Conservation (phyloP, 2,888 invertebrate genomes). For the Mamestra brassicae region DNA sequence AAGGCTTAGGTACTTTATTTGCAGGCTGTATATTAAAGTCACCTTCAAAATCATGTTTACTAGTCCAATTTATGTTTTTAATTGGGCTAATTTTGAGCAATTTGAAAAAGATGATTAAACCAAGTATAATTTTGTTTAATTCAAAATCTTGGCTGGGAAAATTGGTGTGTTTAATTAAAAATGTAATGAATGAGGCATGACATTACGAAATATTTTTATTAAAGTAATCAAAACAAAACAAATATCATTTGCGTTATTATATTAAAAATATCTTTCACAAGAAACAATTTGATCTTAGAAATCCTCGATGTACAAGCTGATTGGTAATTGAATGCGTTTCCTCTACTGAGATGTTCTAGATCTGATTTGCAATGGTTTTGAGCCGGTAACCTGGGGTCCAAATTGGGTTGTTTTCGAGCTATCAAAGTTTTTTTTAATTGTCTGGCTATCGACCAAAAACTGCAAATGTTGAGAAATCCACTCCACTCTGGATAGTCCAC, state of each 20-base stretch:
- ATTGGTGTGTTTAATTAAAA: slow-evolving; percentile 1
- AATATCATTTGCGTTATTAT: slow-evolving; percentile 8
- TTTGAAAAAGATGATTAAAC: not conserved
- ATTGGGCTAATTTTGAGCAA: slow-evolving; percentile 12
- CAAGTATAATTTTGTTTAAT: not conserved
- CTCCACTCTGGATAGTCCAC: too few species aligned
- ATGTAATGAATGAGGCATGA: too few species aligned
- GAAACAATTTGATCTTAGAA: not conserved
- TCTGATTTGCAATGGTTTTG: too few species aligned
- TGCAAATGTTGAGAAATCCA: too few species aligned
- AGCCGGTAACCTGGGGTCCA: too few species aligned
- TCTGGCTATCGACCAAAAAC: too few species aligned
- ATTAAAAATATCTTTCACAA: slow-evolving; percentile 3
- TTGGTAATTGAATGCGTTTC: too few species aligned
- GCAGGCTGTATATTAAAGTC: slow-evolving; percentile 6
- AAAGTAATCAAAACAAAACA: not conserved
- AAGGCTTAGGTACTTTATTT: slow-evolving; percentile 20
- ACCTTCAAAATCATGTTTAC: slow-evolving; percentile 16
- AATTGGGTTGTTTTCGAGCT: too few species aligned
- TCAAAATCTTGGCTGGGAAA: not conserved
- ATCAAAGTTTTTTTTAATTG: too few species aligned
- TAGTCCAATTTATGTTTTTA: slow-evolving; percentile 16
- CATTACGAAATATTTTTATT: not conserved
- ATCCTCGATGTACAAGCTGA: too few species aligned
- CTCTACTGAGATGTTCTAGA: too few species aligned